Conservation (phyloP, 2,113 vertebrate species). For the Sarotherodon lohbergeri region DNA sequence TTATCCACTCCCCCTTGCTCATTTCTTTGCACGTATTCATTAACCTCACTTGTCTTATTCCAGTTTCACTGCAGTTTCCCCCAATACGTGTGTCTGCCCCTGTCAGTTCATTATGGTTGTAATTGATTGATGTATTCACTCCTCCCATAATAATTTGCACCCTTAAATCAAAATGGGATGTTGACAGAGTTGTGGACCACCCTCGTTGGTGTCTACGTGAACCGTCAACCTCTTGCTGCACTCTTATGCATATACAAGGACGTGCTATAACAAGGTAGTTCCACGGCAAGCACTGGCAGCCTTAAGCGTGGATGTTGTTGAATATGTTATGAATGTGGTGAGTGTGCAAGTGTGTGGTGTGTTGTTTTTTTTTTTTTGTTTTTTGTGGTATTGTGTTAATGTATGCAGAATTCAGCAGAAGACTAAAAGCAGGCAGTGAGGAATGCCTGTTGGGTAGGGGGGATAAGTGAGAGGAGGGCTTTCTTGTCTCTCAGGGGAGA, state of each 20-base stretch:
- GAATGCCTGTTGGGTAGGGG: neutral
- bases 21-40: neutral
- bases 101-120: neutral
- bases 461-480: neutral
- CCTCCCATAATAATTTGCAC: neutral
- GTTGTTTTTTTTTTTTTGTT: neutral
- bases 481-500: constrained; percentile 28
- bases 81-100: accelerated
- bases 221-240: neutral
- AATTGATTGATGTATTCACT: neutral
- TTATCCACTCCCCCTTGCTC: neutral
- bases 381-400: neutral
- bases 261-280: neutral
- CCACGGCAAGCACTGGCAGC: neutral
- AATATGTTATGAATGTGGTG: constrained; percentile 18
- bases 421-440: neutral
- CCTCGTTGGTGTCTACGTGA: neutral
- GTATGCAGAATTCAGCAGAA: neutral
- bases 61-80: neutral
- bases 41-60: neutral
- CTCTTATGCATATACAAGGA: neutral
- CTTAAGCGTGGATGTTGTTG: neutral
- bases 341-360: neutral
- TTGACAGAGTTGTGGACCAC: neutral
- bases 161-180: neutral